Evolutionary conservation across 2,888 invertebrate species (phyloP).

Genomic region (Epistrophe eligans): DNA sequence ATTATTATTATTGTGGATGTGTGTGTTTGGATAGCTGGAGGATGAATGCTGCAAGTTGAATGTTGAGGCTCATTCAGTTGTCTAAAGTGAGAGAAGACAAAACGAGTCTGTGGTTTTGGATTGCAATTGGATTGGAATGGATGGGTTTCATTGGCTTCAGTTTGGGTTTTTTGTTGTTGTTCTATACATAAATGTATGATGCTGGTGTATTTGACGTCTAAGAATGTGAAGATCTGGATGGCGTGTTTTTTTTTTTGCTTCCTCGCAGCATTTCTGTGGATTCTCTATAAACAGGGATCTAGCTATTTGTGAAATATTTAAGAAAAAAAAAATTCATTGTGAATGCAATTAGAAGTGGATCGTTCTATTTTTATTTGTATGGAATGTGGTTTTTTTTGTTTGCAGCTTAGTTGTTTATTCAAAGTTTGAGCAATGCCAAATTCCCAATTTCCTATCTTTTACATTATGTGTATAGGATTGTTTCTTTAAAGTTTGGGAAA

Average conservation of each 20-base stretch:
- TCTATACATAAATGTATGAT: neutral
- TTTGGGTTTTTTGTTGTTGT: constrained; percentile 5
- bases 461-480: too few species aligned
- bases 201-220: constrained; percentile 4
- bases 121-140: constrained; percentile 1
- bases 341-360: neutral
- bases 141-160: constrained; percentile 24
- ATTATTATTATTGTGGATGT: neutral
- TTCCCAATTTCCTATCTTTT: too few species aligned
- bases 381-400: too few species aligned
- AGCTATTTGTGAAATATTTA: neutral
- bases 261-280: neutral
- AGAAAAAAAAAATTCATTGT: neutral
- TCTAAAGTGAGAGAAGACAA: constrained; percentile 57
- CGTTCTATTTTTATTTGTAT: neutral
- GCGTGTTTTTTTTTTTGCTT: neutral
- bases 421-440: too few species aligned
- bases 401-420: too few species aligned
- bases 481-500: too few species aligned
- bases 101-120: constrained; percentile 55
- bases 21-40: constrained; percentile 2
- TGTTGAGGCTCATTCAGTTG: constrained; percentile 40
- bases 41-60: constrained; percentile 5
- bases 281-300: neutral
- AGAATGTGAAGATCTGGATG: constrained; percentile 18